Conservation (phyloP, 2,888 invertebrate genomes). For the Plebejus anna region DNA sequence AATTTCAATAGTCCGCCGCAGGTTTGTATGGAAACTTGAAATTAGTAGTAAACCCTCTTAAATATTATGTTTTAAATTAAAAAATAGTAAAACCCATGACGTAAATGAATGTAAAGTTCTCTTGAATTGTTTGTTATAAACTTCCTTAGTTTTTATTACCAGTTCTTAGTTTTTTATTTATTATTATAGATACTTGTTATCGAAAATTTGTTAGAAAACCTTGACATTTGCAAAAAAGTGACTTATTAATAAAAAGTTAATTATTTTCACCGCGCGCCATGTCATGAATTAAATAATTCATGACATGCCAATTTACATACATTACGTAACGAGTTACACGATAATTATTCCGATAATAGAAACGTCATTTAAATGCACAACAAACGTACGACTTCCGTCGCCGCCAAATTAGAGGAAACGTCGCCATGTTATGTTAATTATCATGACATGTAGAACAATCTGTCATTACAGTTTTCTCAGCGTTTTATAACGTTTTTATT, state of each 20-base stretch:
- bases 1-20: no score
- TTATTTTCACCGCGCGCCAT: constrained; percentile 7
- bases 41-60: no score
- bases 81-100: constrained; percentile 1
- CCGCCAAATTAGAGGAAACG: constrained; percentile 24
- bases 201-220: background rate
- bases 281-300: background rate
- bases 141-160: background rate
- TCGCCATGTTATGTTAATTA: constrained; percentile 7
- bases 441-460: background rate
- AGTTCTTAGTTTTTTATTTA: no score
- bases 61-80: background rate
- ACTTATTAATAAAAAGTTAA: background rate
- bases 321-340: constrained; percentile 17
- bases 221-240: background rate
- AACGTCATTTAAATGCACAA: constrained; percentile 25
- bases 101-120: background rate
- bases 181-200: no score
- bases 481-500: background rate
- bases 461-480: background rate
- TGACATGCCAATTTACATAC: constrained; percentile 9
- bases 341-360: constrained; percentile 28
- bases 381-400: constrained; percentile 13
- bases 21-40: no score
- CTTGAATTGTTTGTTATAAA: background rate